These are phyloP conservation scores for Meta bourneti DNA, from an alignment of 2,888 invertebrate species.

Conservation along the genomic window DNA sequence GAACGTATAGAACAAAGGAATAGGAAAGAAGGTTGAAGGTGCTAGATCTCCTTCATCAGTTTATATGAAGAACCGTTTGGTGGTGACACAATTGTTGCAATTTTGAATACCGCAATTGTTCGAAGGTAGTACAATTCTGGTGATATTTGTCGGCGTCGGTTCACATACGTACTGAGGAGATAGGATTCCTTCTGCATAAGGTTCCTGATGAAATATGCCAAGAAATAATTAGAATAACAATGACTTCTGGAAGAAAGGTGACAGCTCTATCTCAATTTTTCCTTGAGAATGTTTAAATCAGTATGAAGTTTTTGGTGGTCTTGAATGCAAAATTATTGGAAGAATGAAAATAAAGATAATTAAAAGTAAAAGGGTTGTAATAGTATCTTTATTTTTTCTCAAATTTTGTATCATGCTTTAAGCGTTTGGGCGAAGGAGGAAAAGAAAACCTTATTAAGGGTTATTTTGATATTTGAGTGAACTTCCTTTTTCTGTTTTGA, in stretches of 20 bases:
- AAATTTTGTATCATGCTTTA: no score
- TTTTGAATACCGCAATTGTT: background rate
- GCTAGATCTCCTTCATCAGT: background rate
- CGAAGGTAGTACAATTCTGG: background rate
- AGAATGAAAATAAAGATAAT: no score
- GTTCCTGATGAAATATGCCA: background rate
- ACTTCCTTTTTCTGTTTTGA: no score
- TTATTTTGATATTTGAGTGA: no score
- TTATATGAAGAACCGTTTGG: background rate
- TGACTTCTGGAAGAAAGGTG: background rate
- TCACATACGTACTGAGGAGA: background rate
- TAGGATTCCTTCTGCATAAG: background rate
- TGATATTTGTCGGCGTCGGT: background rate
- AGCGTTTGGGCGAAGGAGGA: no score
- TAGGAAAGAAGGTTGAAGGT: background rate
- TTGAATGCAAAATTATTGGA: no score
- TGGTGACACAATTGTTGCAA: background rate
- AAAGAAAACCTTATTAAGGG: no score
- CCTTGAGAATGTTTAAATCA: no score
- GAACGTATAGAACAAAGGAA: no score
- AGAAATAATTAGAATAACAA: background rate
- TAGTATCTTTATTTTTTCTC: no score
- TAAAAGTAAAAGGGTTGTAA: no score
- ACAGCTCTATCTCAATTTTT: background rate
- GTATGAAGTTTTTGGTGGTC: no score